phyloP scores from a whole-genome alignment of 2,113 vertebrate genomes.

The Gambusia affinis region DNA sequence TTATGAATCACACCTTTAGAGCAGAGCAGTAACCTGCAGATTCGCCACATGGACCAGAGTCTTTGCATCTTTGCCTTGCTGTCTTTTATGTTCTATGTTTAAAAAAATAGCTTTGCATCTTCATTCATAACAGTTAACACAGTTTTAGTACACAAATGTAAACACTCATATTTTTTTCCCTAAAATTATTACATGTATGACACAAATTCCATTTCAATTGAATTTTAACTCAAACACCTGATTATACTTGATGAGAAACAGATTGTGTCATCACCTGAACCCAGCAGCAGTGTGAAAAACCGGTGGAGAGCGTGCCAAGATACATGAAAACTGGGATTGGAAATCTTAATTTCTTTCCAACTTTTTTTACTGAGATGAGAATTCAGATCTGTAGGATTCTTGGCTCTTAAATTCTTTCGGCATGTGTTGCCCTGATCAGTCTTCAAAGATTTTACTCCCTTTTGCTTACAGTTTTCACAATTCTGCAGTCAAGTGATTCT shows the following conservation, averaged over 20 bases:
- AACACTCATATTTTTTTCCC: not conserved
- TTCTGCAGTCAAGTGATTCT: not conserved
- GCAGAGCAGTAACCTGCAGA: not conserved
- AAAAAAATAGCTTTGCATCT: slow-evolving; percentile 4
- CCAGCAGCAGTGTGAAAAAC: not conserved
- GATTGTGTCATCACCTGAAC: not conserved
- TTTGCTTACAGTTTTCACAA: not conserved
- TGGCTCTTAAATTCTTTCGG: not conserved
- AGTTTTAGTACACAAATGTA: not conserved
- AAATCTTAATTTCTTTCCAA: slow-evolving; percentile 6
- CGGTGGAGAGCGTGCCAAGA: not conserved
- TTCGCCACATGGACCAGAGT: slow-evolving; percentile 9
- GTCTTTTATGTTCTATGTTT: not conserved
- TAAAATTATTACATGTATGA: not conserved
- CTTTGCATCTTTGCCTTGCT: slow-evolving; percentile 5
- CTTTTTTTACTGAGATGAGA: not conserved
- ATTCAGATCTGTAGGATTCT: slow-evolving; percentile 15
- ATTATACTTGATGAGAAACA: not conserved
- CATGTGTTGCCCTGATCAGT: not conserved
- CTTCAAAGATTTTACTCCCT: not conserved
- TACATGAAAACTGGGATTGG: not conserved
- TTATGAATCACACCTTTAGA: not conserved
- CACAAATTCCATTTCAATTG: not conserved
- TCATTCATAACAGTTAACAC: not conserved
- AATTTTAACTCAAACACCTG: not conserved